A percentile compares a stretch with the other conserved stretches of the same genome.
These are phyloP conservation scores for Pinna nobilis DNA, from an alignment of 1,140 invertebrate species.

Conservation along the genomic window DNA sequence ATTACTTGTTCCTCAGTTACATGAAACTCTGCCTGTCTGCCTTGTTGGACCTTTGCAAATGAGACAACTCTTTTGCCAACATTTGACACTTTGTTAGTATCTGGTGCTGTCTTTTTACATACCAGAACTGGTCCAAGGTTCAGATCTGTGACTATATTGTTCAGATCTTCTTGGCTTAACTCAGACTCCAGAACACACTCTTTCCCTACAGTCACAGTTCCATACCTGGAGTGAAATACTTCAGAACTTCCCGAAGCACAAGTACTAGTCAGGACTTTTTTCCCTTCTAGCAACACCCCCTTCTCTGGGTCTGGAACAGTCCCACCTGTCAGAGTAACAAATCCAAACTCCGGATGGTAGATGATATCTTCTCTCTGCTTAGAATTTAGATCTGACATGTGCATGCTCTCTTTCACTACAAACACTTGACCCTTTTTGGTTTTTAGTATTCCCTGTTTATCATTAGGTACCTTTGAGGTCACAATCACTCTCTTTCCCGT, in stretches of 20 bases:
- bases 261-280: background rate
- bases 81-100: too few relatives aligned
- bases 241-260: background rate
- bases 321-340: background rate
- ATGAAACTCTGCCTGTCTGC: too few relatives aligned
- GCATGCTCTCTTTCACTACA: background rate
- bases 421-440: background rate
- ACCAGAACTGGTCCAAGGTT: background rate
- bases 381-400: background rate
- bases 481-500: background rate
- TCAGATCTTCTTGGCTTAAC: background rate
- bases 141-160: background rate
- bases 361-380: background rate
- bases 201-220: background rate
- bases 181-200: background rate
- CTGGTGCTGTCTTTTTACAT: background rate
- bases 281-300: background rate
- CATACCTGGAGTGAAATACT: background rate
- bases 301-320: background rate
- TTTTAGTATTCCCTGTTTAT: background rate
- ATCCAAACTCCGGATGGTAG: background rate
- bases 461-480: background rate
- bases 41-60: too few relatives aligned
- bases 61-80: too few relatives aligned
- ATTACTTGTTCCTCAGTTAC: too few relatives aligned